Conservation (phyloP, 2,113 vertebrate genomes). For the Connochaetes taurinus region DNA sequence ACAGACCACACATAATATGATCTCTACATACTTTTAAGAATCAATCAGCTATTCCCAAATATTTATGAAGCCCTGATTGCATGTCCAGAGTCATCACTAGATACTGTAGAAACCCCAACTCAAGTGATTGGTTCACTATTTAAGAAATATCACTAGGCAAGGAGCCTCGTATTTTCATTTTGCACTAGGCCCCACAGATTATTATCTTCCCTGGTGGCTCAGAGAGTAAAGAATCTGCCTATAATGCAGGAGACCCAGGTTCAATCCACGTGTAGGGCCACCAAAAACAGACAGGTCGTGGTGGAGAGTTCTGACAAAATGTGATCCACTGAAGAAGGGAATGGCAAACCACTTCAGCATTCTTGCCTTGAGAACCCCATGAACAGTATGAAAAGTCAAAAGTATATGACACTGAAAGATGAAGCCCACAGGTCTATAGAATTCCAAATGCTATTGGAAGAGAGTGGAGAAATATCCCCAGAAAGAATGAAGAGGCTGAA, state of each 20-base stretch:
- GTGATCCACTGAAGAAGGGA: neutral
- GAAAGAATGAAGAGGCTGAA: neutral
- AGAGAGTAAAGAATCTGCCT: neutral
- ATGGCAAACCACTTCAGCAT: neutral
- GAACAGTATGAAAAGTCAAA: neutral
- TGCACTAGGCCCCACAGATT: neutral
- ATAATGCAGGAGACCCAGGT: neutral
- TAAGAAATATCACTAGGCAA: neutral
- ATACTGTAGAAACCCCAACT: neutral
- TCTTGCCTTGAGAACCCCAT: neutral
- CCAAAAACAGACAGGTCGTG: neutral
- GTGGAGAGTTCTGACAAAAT: neutral
- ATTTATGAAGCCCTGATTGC: neutral
- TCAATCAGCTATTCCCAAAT: neutral
- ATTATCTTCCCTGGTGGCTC: neutral
- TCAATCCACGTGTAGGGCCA: neutral
- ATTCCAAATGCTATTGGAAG: neutral
- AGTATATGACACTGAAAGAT: neutral
- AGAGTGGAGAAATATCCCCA: neutral
- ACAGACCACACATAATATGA: fast-evolving
- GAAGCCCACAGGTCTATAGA: neutral
- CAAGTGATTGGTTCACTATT: neutral
- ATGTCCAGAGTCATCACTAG: neutral
- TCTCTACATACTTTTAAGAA: neutral
- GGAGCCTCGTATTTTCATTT: neutral